Base-by-base conservation (phyloP, 35 echinoderm and acorn worm species). In the Apostichopus californicus region DNA sequence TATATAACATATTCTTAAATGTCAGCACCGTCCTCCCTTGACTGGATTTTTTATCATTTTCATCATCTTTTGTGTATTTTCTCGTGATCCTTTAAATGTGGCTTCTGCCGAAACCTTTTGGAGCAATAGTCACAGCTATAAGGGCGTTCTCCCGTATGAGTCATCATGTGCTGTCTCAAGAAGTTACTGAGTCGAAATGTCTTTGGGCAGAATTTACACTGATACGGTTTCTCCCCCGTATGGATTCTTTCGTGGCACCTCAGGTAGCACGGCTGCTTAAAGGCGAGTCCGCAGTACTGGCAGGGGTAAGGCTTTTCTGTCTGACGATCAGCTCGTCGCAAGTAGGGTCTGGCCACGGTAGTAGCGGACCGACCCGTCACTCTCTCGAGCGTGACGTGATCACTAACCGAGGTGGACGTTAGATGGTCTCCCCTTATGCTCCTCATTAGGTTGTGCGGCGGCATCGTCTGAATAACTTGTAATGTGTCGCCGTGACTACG, bases 171-270 rank as follows among this genome's bases (percentile, higher is more conserved):
- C 13, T 53, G 57, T 20, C 59, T 10, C 10, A 82, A 59, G 57
- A 23, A 68, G 17, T 78, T 65, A 22, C 23, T 61, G 12, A 46
- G 25, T 15, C 15, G 59, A 9, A 18, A 92, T 57, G 56, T 83
- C 54, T 90, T 90, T 10, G 22, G 18, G 53, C 88, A 90, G n/a
- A 18, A 90, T 90, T 78, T 57, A 46, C 88, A 90, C 23, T 77
- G 17, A 9, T 90, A 78, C 0, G 73, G 68, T 78, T 53, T 73
- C 4, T 77, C 88, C 9, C 73, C 88, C 22, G 65, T 90, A 68
- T 77, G 70, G 18, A 77, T 90, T n/a, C 88, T 6, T 9, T 77
- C 66, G 22, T 90, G 88, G 17, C 34, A 75, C 54, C 28, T 73
- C 8, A 90, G 65, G 56, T 83, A 57, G 28, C 56, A 54, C 17